Base-by-base conservation (phyloP, 2,888 invertebrate species). In the Leptura quadrifasciata region DNA sequence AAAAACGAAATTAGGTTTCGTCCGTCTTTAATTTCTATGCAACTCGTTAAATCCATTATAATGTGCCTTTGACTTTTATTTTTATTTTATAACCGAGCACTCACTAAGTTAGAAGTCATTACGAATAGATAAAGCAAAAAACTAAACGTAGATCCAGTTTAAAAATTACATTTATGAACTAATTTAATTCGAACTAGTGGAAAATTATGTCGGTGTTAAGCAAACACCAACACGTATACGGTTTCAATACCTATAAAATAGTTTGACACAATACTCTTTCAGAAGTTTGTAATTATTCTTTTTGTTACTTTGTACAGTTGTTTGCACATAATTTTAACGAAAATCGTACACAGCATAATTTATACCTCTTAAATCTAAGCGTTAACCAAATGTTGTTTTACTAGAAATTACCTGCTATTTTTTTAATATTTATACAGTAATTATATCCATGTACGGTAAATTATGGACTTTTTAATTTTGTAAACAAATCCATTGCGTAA, bases 281-380 rank as follows among this genome's bases (percentile, higher is more conserved):
- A 35, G 39, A 47, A n/a, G 47, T 15, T 47, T 47, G 15, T 47
- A n/a, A 47, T 47, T 2, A 47, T 47, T 47, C n/a, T 47, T n/a
- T 17, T 15, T 67, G 12, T 35, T 35, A 31, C 60, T 58, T 57
- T 9, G 63, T 27, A 58, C 64, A 18, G 31, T 70, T 75, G 77
- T 79, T 75, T 79, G 72, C 77, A 47, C 74, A 77, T 70, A 52
- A 76, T 79, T 67, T 79, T 76, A 79, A 72, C 79, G 68, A 75
- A 76, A 76, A 76, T 79, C 72, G 58, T 57, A 35, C 39, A n/a
- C 35, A 31, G 55, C 18, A 58, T 69, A 69, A 69, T 58, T 69
- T 58, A 69, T 69, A 39, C 69, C 21, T 57, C 21, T 20, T 18
- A 47, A 12, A 58, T 57, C 12, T 39, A 39, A 69, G 69, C 69